Evolutionary conservation across 2,888 invertebrate genomes (phyloP), one percentile per base, ranked within the genome.

Genomic region (Steinernema carpocapsae): DNA sequence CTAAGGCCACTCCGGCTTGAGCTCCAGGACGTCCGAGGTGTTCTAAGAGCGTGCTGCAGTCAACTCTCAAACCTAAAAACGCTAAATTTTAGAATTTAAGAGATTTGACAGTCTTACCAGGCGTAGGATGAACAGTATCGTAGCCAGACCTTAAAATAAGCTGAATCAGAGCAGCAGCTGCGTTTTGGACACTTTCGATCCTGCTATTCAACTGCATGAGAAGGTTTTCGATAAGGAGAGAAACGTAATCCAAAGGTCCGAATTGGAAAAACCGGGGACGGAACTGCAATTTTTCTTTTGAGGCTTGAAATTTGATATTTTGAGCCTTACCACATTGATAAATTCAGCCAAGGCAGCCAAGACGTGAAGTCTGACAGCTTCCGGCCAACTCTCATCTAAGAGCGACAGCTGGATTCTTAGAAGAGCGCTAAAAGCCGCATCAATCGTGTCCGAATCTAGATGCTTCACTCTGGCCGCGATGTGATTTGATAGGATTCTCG

Each of bases 1-100:
- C 96, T 17, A 97, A 94, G 0, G 95, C 94, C 85, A 97, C 95
- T 79, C 96, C 95, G 43, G 95, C 94, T 92, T 93, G 89, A 22
- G 89, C 87, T 64, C 79, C 78, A 77, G 74, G 24, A 29, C 64
- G 29, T 10, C 64, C 64, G 32, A 64, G 64, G 19, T 64, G 64
- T n/a, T 64, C 64, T 29, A 64, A 17, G 6, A 64, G 14, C 1
- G 29, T 64, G 17, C 26, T 64, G 64, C 64, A 64, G 3, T 64
- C 64, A 32, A 37, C 32, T 10, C 64, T 2, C 26, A 26, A 24
- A 26, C 12, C 22, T 19, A 56, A 24, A 26, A 56, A 1, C 56
- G 37, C n/a, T n/a, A n/a, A 48, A 17, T 7, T 48, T 48, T n/a
- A 48, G 19, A 19, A 19, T 19, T 48, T 7, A 14, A 4, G 6